Base-by-base conservation (phyloP, 2,888 invertebrate species). In the Lochmaea crataegi region DNA sequence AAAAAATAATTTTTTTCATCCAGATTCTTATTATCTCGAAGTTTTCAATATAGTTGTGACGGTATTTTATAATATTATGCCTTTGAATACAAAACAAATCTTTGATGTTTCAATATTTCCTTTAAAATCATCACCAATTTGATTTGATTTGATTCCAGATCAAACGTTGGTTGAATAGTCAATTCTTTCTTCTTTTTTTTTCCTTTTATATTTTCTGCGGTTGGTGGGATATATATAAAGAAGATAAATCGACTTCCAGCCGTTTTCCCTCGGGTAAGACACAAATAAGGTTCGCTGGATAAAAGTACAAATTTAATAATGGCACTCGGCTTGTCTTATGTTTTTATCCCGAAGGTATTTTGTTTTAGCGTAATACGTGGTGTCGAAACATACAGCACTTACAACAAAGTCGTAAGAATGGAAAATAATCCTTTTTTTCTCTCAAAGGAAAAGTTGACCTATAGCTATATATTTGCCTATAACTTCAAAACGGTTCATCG, bases 221-320 rank as follows among this genome's bases (percentile, higher is more conserved):
- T 6, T 14, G 58, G 38, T 32, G 60, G 26, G 38, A 58, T 12
- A 60, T 60, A 68, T 60, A 60, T 68, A 68, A 51, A 61, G 61
- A 61, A 61, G 68, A 68, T 68, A 68, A 68, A 68, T 68, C 60
- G 68, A 32, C 22, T 45, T 5, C 56, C 14, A 18, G 16, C 48
- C 10, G 38, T 56, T 51, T 42, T 68, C 72, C 65, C 70, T 45
- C 12, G 70, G 14, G 72, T n/a, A 53, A 45, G 65, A 64, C 65
- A 56, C 64, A 72, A 72, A 63, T 72, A 72, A 66, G 69, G 70
- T 70, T 70, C 51, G 72, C 60, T 51, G 60, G 75, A 68, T 70
- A 64, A 74, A 75, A 76, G 73, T 72, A 74, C 74, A 75, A 78
- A 77, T 76, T 78, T 71, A 78, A 78, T 78, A 78, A 76, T 75